Base-by-base conservation (phyloP, 1,140 invertebrate species). In the Brachionus rotundiformis region DNA sequence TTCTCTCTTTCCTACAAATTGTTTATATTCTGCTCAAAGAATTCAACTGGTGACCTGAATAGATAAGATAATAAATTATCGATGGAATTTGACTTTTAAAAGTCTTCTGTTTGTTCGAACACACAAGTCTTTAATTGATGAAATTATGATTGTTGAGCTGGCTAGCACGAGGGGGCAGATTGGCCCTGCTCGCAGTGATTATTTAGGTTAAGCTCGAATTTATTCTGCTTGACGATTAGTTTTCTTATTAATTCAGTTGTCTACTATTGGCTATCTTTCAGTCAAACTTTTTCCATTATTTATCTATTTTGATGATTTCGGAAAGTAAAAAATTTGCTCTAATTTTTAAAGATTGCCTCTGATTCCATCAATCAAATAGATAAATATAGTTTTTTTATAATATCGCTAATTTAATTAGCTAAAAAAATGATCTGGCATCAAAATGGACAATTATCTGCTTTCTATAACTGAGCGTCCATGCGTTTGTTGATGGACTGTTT, bases 11-110 rank as follows among this genome's bases (percentile, higher is more conserved):
- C 6, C 23, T 73, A 73, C 68, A 73, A 73, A 44, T 73, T 73
- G 25, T 44, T 73, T 73, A 41, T 73, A 44, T 73, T 41, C 16
- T 41, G 19, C 41, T 44, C 25, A 31, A 19, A 36, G 33, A 33
- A 19, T 68, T 73, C 23, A 44, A 44, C 68, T 73, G 33, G 68
- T 73, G 68, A 73, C 68, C 68, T 73, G 68, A 73, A 73, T 73
- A 73, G 68, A 73, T 73, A 73, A 73, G 68, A 73, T 73, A 73
- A 73, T 73, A 73, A 73, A 73, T 73, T 73, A 73, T 44, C 19
- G 19, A 44, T 25, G 25, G 33, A 73, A 73, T 73, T 73, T 73
- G 68, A 73, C 68, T 73, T 73, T 73, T 73, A 73, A 73, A 73
- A 73, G 68, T 73, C 68, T 73, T 73, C 68, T 73, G 68, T 73